Base-by-base conservation (phyloP, 2,797 vertebrate species). In the Helicolenus hilgendorfi region DNA sequence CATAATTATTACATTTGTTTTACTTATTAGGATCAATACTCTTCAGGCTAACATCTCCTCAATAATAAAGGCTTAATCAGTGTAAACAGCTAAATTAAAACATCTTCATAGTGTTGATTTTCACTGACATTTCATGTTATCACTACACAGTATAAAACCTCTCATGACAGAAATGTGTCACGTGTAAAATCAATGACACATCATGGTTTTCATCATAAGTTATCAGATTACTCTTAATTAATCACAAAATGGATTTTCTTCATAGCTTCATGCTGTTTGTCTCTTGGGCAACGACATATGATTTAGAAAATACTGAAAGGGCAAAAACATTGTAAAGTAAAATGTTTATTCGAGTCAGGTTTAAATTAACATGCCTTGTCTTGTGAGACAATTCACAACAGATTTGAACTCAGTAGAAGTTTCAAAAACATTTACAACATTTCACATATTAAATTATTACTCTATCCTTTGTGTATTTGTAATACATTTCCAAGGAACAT, bases 321-420 rank as follows among this genome's bases (percentile, higher is more conserved):
- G 5, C 33, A 35, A 75, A 49, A 22, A 13, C 10, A 41, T 22
- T 79, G 22, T 2, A 56, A 36, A 29, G 18, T 26, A 29, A 75
- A 55, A 58, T 65, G 5, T 92, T 74, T 84, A 81, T 76, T 88
- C 7, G 10, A 45, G 26, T 59, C 18, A 76, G 1, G 7, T 26
- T 67, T 2, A 70, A 22, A 67, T 53, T 2, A 62, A 72, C 26
- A 56, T 20, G 20, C 1, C 7, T 53, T 20, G 20, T 49, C 11
- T 31, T 13, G 26, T 58, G 6, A 59, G 59, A 13, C 55, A 31
- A 35, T 77, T 77, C 20, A 72, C 45, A 69, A 33, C 0, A 31
- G 1, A 58, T 11, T 56, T 65, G 49, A 22, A 60, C 3, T 4
- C 41, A 27, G 3, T 45, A 56, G 5, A 72, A 8, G 10, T 35